Evolutionary conservation across 2,888 invertebrate species (phyloP), one percentile per base, ranked within the genome.

Genomic region (Creontiades dilutus): DNA sequence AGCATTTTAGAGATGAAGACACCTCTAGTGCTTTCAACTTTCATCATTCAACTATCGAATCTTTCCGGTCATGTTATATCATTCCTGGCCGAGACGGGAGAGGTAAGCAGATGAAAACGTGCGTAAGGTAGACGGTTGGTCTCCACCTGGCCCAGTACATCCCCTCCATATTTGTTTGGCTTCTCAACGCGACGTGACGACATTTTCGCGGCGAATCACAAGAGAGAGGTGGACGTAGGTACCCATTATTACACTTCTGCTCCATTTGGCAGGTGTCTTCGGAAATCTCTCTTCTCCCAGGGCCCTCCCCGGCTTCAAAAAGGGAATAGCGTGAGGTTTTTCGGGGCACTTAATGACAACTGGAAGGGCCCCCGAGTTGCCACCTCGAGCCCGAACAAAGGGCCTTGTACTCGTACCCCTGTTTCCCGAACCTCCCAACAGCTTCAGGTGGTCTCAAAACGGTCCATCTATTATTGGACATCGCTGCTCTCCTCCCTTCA

Each of bases 241-340:
- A 68, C 68, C 68, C 68, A 68, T 68, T 68, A 68, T 68, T 68
- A 68, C 68, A 68, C 68, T 68, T 68, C 68, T 68, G 68, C 68
- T 19, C 68, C 68, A 68, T 68, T 68, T 68, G 68, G 68, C 68
- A 68, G 68, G 68, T 68, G 68, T 68, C 68, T 27, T 68, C 68
- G 12, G 23, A 27, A 68, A 23, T 23, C 68, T 23, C 5, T 11
- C 23, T 68, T 5, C n/a, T 57, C n/a, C n/a, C 5, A 27, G 27
- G 68, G 11, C 68, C 19, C 68, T 19, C 61, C 61, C 16, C 57
- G 57, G n/a, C 19, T 27, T 68, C 68, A 23, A 68, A 68, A 68
- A 11, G 57, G 16, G 37, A 37, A 57, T 57, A 68, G 68, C 68
- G 68, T 68, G 23, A 68, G 68, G 68, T 68, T 68, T 37, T 37